These are phyloP conservation scores for Eurystomus gularis DNA, from an alignment of 2,113 vertebrate species.

Conservation along the genomic window DNA sequence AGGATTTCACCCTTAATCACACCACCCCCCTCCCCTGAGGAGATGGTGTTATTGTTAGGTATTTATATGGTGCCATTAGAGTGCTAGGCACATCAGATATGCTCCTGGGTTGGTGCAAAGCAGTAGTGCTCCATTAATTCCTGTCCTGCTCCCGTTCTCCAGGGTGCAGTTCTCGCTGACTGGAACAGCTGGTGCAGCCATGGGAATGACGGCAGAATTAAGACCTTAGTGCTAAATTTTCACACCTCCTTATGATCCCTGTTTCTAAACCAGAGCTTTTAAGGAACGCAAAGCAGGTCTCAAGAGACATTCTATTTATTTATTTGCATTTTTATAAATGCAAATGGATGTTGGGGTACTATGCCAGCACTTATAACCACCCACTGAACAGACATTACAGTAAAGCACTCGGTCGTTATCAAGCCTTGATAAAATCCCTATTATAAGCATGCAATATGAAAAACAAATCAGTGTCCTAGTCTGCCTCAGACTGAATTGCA, in stretches of 20 bases:
- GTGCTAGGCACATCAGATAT: not conserved
- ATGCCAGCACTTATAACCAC: not conserved
- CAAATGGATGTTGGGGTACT: not conserved
- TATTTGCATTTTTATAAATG: constrained; percentile 7
- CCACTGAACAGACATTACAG: not conserved
- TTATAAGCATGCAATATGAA: not conserved
- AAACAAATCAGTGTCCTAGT: not conserved
- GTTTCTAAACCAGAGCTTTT: constrained; percentile 16
- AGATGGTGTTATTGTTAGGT: not conserved
- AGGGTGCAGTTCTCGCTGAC: not conserved
- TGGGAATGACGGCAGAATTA: not conserved
- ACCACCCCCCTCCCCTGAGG: not conserved
- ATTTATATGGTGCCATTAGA: constrained; percentile 23
- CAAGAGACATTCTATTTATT: not conserved
- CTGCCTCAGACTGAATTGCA: not conserved
- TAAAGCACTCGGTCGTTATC: not conserved
- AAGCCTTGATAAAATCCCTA: not conserved
- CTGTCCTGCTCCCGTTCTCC: not conserved
- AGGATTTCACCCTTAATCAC: not conserved
- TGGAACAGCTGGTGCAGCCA: constrained; percentile 9
- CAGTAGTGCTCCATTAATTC: not conserved
- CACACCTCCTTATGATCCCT: not conserved
- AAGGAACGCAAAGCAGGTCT: not conserved
- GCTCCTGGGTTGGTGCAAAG: not conserved
- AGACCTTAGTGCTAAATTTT: constrained; percentile 13